Conservation (phyloP, 2,797 vertebrate species). For the Sebastes jordani region DNA sequence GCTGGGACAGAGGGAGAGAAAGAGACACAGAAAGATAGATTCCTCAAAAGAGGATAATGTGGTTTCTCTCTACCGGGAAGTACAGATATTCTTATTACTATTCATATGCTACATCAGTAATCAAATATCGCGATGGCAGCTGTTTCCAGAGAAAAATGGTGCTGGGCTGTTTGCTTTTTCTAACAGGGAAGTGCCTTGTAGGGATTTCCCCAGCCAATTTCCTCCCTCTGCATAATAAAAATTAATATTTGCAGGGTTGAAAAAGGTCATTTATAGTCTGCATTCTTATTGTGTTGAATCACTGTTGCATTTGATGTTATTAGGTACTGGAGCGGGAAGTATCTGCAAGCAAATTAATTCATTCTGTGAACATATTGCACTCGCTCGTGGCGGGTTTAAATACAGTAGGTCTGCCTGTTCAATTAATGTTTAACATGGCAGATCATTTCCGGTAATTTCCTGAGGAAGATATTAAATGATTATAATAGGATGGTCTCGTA, state of each 20-base stretch:
- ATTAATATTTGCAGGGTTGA: conserved; percentile 33
- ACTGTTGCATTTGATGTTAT: conserved; percentile 62
- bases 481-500: conserved; percentile 41
- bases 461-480: conserved; percentile 49
- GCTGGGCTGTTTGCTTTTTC: conserved; percentile 26
- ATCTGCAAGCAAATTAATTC: conserved; percentile 70
- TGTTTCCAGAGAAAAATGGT: conserved; percentile 16
- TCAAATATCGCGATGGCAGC: conserved; percentile 32
- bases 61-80: conserved; percentile 57
- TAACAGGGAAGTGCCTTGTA: conserved; percentile 10
- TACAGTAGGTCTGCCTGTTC: conserved; percentile 53
- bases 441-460: conserved; percentile 70
- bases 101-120: conserved; percentile 30
- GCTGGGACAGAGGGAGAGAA: conserved; percentile 38
- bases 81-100: conserved; percentile 30
- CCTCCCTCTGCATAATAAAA: not conserved
- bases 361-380: conserved; percentile 58
- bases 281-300: conserved; percentile 50
- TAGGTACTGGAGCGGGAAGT: conserved; percentile 56
- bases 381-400: conserved; percentile 52
- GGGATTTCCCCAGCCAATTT: conserved; percentile 31
- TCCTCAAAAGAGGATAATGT: conserved; percentile 52
- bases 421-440: conserved; percentile 75
- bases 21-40: conserved; percentile 27
- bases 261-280: conserved; percentile 47